A percentile compares a stretch with the other conserved stretches of the same genome.
phyloP scores from a whole-genome alignment of 1,140 invertebrate species.

The Papilio machaon region DNA sequence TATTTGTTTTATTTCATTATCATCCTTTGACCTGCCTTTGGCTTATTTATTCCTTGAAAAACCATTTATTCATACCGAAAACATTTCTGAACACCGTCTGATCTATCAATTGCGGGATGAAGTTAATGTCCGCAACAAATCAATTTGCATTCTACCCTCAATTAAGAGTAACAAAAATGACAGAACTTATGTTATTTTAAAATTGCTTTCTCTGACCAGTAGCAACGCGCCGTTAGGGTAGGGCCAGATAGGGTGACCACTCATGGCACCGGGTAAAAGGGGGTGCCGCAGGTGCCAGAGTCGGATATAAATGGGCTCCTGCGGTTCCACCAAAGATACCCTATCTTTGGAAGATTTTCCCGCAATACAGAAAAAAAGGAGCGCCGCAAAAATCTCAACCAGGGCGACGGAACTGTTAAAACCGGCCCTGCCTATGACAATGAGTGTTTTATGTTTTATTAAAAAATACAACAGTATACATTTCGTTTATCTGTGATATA shows the following conservation, averaged over 20 bases:
- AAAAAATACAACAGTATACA: neutral
- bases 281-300: no score
- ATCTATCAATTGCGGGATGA: neutral
- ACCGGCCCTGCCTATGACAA: no score
- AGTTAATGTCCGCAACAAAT: neutral
- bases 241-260: no score
- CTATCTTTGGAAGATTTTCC: no score
- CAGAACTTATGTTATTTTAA: neutral
- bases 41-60: neutral
- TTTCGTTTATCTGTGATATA: neutral
- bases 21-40: neutral
- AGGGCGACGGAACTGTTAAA: no score
- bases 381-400: no score
- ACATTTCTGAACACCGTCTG: neutral
- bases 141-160: neutral
- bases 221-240: no score
- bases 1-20: no score
- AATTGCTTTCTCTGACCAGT: neutral
- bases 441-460: neutral
- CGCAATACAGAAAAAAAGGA: no score
- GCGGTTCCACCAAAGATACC: no score
- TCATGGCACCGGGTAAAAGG: no score
- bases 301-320: no score
- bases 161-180: neutral
- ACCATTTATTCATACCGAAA: neutral